phyloP scores from a whole-genome alignment of 1,140 invertebrate genomes.

The Pseudomyrmex flavicornis region DNA sequence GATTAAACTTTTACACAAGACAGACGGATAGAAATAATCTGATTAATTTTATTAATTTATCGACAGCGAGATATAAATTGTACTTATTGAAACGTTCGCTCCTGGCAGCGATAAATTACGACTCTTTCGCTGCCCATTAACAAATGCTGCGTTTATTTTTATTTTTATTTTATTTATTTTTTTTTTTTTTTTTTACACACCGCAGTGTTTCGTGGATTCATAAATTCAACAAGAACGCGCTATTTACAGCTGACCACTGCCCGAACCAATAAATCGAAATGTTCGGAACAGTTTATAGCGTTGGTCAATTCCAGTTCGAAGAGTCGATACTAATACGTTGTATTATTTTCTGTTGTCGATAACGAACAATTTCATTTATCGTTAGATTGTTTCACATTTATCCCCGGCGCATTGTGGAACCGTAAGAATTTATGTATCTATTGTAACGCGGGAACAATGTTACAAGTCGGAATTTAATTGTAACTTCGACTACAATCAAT shows the following conservation, averaged over 20 bases:
- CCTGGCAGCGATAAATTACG: constrained; percentile 10
- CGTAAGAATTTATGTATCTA: background rate
- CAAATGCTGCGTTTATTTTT: constrained; percentile 22
- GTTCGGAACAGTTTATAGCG: constrained; percentile 39
- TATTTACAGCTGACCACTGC: constrained; percentile 56
- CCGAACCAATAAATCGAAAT: constrained; percentile 41
- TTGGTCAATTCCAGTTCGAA: constrained; percentile 6
- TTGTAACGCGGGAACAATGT: background rate
- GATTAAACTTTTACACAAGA: background rate
- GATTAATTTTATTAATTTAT: background rate
- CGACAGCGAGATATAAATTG: background rate
- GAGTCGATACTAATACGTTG: constrained; percentile 29
- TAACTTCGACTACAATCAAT: constrained; percentile 9
- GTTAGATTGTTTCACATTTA: background rate
- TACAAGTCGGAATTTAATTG: background rate
- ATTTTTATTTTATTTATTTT: background rate
- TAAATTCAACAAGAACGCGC: constrained; percentile 39
- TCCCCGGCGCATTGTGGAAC: background rate
- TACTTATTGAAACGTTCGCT: background rate
- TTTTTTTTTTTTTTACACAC: no score
- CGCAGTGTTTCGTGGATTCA: background rate
- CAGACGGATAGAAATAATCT: background rate
- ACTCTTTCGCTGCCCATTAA: constrained; percentile 13
- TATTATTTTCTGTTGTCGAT: constrained; percentile 30
- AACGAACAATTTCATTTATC: constrained; percentile 29